phyloP scores from a whole-genome alignment of 2,888 invertebrate species.

The Cetonia aurata region DNA sequence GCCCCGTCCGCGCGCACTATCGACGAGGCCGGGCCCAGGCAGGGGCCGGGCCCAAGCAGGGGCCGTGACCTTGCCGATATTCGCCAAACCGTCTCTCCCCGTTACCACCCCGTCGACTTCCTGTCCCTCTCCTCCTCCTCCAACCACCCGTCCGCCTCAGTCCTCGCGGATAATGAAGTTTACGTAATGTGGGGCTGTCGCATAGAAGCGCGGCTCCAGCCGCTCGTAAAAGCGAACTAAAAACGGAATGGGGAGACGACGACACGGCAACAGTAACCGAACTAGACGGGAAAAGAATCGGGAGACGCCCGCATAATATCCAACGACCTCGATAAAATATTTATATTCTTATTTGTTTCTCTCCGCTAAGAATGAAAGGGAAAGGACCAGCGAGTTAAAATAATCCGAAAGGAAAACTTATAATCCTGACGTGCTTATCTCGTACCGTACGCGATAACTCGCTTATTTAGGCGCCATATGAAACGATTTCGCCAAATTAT shows the following conservation, averaged over 20 bases:
- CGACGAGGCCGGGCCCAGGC: conserved; percentile 3
- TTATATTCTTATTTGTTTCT: conserved; percentile 39
- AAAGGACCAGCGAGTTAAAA: not conserved
- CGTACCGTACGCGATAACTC: too few relatives aligned
- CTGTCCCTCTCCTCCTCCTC: not conserved
- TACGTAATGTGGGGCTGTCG: conserved; percentile 30
- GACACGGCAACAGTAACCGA: conserved; percentile 12
- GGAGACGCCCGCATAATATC: conserved; percentile 26
- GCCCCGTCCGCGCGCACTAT: conserved; percentile 12
- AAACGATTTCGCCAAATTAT: too few relatives aligned
- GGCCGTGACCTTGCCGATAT: conserved; percentile 32
- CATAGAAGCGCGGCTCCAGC: conserved; percentile 32
- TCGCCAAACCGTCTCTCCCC: conserved; percentile 12
- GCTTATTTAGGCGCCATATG: too few relatives aligned
- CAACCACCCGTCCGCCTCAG: not conserved
- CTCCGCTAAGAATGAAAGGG: conserved; percentile 30
- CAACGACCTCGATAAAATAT: conserved; percentile 36
- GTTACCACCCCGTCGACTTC: not conserved
- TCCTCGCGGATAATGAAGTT: conserved; percentile 25
- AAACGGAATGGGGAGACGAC: conserved; percentile 17
- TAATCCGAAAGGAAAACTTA: too few relatives aligned
- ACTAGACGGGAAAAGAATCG: conserved; percentile 9
- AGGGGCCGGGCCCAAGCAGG: not conserved
- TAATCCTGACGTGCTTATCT: too few relatives aligned
- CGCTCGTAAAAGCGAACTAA: conserved; percentile 38